These are phyloP conservation scores for Drosophila paramelanica DNA, from an alignment of 2,888 invertebrate genomes.

Conservation along the genomic window DNA sequence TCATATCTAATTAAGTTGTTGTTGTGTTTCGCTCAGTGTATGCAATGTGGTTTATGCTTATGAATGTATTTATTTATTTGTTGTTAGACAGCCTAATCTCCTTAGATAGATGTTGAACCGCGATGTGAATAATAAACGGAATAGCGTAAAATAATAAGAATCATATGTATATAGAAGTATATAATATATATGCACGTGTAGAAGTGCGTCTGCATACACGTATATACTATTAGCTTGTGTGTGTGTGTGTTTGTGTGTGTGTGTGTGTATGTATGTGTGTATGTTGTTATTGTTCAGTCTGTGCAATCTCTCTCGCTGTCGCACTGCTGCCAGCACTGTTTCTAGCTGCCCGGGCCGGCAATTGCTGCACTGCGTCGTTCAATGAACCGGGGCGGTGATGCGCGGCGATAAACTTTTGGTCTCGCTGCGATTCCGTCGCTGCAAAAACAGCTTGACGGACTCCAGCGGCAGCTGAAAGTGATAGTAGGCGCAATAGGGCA, in stretches of 20 bases:
- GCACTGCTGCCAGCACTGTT: constrained; percentile 14
- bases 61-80: constrained; percentile 6
- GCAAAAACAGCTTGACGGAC: constrained; percentile 87
- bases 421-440: constrained; percentile 83
- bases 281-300: constrained; percentile 72
- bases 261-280: constrained; percentile 20
- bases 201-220: constrained; percentile 5
- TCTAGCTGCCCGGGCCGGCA: constrained; percentile 36
- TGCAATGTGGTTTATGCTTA: constrained; percentile 37
- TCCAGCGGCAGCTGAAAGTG: constrained; percentile 91
- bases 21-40: not conserved
- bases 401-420: constrained; percentile 79
- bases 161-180: constrained; percentile 14
- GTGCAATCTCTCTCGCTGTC: constrained; percentile 74
- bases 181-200: constrained; percentile 12
- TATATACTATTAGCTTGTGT: not conserved
- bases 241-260: constrained; percentile 1
- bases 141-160: constrained; percentile 40
- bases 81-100: constrained; percentile 62
- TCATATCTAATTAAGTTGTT: too few species aligned
- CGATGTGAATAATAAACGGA: constrained; percentile 71
- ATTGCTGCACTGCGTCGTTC: constrained; percentile 61
- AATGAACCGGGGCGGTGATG: constrained; percentile 80
- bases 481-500: constrained; percentile 94
- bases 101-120: constrained; percentile 78